phyloP scores from a whole-genome alignment of 1,140 invertebrate genomes.

The Drosophila biarmipes region DNA sequence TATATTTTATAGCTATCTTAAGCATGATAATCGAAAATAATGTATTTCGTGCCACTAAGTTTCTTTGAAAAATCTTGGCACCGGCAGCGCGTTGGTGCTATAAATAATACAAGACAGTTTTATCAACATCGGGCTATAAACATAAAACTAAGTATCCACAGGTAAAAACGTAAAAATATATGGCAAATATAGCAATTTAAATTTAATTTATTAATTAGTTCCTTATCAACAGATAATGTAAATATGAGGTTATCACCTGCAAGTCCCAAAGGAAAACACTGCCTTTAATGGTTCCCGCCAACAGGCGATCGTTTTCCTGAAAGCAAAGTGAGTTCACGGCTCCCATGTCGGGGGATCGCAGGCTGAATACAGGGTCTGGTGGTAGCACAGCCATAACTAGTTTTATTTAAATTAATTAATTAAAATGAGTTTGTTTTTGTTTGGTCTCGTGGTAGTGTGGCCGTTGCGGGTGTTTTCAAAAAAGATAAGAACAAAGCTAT shows the following conservation, averaged over 20 bases:
- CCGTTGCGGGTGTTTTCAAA: background rate
- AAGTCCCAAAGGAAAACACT: conserved; percentile 90
- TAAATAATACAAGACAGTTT: conserved; percentile 5
- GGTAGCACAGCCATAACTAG: conserved; percentile 86
- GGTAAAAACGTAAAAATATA: background rate
- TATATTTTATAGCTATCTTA: background rate
- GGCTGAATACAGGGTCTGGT: conserved; percentile 88
- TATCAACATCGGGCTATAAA: background rate
- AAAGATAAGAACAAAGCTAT: background rate
- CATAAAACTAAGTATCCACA: background rate
- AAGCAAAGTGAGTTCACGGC: conserved; percentile 89
- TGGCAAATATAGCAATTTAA: background rate
- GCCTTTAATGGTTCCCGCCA: conserved; percentile 89
- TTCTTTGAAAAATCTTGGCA: conserved; percentile 1
- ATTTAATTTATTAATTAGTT: too few species aligned
- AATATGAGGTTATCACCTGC: conserved; percentile 85
- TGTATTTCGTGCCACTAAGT: conserved; percentile 1
- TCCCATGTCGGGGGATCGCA: conserved; percentile 88
- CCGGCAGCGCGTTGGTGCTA: background rate
- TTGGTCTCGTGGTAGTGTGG: conserved; percentile 11
- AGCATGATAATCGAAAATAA: background rate
- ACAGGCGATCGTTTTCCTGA: conserved; percentile 87
- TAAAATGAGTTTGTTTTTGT: conserved; percentile 29
- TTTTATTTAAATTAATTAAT: conserved; percentile 29
- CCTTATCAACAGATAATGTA: background rate